These are phyloP conservation scores for Eupithecia pulchellata DNA, from an alignment of 2,888 invertebrate species.

Conservation along the genomic window DNA sequence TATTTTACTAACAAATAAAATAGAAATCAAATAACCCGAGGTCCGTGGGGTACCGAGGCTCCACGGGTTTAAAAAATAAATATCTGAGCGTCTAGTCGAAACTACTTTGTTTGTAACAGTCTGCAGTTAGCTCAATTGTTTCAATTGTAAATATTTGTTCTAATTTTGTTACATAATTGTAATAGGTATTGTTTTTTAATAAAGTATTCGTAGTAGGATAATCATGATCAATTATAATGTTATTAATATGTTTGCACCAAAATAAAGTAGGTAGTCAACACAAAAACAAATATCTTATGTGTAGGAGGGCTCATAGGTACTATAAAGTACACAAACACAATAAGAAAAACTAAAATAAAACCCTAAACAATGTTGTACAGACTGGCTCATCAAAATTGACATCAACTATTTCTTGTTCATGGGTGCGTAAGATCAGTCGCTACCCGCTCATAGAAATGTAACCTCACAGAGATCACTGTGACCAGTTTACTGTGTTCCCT, in stretches of 20 bases:
- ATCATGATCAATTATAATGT: not conserved
- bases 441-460: slow-evolving; percentile 12
- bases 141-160: too few relatives aligned
- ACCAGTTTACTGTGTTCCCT: not conserved
- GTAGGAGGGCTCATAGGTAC: not conserved
- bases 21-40: too few relatives aligned
- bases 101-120: too few relatives aligned
- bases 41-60: too few relatives aligned
- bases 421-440: slow-evolving; percentile 1
- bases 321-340: not conserved
- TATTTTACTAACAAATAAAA: too few relatives aligned
- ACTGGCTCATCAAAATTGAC: not conserved
- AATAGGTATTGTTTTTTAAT: too few relatives aligned
- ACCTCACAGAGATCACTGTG: slow-evolving; percentile 12
- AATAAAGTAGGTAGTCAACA: too few relatives aligned
- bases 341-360: not conserved
- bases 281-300: not conserved
- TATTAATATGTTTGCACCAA: not conserved
- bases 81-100: too few relatives aligned
- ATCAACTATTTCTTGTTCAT: not conserved
- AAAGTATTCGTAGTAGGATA: too few relatives aligned
- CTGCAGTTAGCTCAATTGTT: too few relatives aligned
- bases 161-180: too few relatives aligned
- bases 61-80: too few relatives aligned
- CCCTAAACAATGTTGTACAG: not conserved